Conservation (phyloP, 2,797 vertebrate genomes). For the Sphenopsis melanotis region DNA sequence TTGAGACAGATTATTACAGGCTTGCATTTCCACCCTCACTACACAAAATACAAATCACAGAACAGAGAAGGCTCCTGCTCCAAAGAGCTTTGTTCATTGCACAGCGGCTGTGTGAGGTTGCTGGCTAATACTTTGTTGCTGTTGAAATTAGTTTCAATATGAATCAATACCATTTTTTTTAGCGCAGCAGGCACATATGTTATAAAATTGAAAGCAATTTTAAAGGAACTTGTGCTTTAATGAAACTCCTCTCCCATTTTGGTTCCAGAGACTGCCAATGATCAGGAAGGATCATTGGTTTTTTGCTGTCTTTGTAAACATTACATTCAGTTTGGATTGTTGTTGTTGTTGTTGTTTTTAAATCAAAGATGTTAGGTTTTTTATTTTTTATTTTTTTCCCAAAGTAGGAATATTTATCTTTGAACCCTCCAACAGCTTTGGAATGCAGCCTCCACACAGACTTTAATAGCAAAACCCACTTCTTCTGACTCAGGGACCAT, state of each 20-base stretch:
- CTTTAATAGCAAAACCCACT: slow-evolving; percentile 79
- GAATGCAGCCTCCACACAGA: slow-evolving; percentile 73
- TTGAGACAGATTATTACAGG: not conserved
- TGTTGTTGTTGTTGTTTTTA: slow-evolving; percentile 12
- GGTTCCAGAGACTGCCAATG: not conserved
- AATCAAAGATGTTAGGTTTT: not conserved
- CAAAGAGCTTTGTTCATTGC: not conserved
- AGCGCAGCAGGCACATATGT: not conserved
- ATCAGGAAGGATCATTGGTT: not conserved
- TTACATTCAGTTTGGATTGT: slow-evolving; percentile 11
- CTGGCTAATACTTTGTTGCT: slow-evolving; percentile 44
- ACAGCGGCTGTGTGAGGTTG: slow-evolving; percentile 2
- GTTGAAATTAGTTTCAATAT: slow-evolving; percentile 39
- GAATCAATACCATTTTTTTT: slow-evolving; percentile 5
- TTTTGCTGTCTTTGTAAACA: slow-evolving; percentile 25
- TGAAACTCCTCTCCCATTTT: not conserved
- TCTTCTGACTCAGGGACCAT: slow-evolving; percentile 81
- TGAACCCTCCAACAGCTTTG: slow-evolving; percentile 67
- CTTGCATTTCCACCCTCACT: not conserved
- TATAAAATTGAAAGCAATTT: not conserved
- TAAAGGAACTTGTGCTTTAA: slow-evolving; percentile 12
- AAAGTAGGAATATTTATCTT: slow-evolving; percentile 70
- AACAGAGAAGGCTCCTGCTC: not conserved
- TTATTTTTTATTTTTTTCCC: not conserved
- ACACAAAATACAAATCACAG: not conserved